These are phyloP conservation scores for Sitobion miscanthi DNA, from an alignment of 1,140 invertebrate genomes.

Conservation along the genomic window DNA sequence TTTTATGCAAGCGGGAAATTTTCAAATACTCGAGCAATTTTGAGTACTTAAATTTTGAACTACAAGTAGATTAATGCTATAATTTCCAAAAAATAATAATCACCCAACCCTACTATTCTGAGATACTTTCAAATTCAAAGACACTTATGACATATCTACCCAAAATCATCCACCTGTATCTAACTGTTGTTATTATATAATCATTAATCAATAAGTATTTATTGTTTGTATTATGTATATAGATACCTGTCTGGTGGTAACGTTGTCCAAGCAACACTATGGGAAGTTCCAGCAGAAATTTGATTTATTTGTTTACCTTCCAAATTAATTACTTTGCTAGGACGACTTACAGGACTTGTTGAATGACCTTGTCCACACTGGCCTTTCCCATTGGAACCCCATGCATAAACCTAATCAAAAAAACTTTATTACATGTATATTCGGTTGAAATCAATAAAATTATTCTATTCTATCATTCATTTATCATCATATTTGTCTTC, in stretches of 20 bases:
- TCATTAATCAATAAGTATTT: background rate
- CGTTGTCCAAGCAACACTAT: constrained; percentile 75
- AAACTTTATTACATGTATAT: background rate
- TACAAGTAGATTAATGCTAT: no score
- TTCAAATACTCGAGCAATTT: no score
- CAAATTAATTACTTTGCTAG: constrained; percentile 70
- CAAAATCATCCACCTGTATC: background rate
- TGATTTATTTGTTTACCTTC: constrained; percentile 69
- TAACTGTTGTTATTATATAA: background rate
- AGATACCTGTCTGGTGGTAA: constrained; percentile 65
- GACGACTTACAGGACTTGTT: constrained; percentile 69
- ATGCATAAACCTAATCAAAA: constrained; percentile 67
- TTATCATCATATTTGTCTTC: background rate
- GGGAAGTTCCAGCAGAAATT: constrained; percentile 74
- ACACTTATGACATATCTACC: background rate
- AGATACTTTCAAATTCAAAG: no score
- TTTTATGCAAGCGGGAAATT: no score
- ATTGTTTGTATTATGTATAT: background rate
- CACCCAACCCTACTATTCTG: no score
- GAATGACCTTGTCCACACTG: constrained; percentile 75
- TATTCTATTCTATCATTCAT: background rate
- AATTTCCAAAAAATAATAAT: no score
- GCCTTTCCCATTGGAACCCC: constrained; percentile 76
- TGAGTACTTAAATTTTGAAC: no score
- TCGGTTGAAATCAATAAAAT: background rate